Conservation (phyloP, 2,113 vertebrate genomes). For the Panthera leo region DNA sequence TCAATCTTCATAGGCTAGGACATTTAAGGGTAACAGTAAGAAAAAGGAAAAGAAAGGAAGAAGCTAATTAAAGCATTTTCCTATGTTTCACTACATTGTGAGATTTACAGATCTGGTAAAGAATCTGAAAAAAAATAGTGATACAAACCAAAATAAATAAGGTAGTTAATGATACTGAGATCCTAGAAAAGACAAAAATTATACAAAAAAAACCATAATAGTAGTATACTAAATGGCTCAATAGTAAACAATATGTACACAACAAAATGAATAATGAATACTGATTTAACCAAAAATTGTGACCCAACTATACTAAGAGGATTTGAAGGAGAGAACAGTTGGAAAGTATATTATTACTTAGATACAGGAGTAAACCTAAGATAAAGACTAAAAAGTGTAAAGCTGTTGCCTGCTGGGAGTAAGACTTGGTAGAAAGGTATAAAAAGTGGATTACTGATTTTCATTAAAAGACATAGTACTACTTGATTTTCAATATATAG, state of each 20-base stretch:
- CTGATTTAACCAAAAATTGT: slow-evolving; percentile 11
- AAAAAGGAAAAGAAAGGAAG: background rate
- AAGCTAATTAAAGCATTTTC: background rate
- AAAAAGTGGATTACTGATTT: background rate
- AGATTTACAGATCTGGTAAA: background rate
- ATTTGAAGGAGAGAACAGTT: background rate
- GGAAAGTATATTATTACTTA: background rate
- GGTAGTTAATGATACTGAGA: slow-evolving; percentile 9
- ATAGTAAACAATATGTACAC: background rate
- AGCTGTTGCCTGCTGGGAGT: background rate
- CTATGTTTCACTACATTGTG: background rate
- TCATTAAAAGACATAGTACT: background rate
- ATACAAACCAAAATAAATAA: background rate
- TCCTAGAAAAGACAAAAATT: background rate
- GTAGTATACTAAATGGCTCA: background rate
- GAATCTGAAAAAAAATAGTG: background rate
- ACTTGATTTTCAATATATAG: slow-evolving; percentile 20
- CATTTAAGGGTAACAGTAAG: background rate
- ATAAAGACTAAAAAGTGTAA: background rate
- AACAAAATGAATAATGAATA: background rate
- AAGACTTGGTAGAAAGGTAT: background rate
- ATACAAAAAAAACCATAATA: background rate
- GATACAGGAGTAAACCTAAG: background rate
- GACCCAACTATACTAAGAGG: background rate
- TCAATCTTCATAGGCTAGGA: background rate